Conservation (phyloP, 2,113 vertebrate genomes). For the Tyto alba region DNA sequence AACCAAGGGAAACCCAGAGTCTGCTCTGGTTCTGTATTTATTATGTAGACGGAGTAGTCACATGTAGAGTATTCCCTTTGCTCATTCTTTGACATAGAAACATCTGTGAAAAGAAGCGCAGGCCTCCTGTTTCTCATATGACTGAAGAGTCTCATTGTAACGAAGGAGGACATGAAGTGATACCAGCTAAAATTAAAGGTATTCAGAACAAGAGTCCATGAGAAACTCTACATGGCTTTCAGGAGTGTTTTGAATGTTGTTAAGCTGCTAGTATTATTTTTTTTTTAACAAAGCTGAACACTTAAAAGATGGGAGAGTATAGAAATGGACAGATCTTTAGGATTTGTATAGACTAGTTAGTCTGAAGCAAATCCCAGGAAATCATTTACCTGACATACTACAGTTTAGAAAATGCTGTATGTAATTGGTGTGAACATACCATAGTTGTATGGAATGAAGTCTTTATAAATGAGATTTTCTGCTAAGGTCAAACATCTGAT, state of each 20-base stretch:
- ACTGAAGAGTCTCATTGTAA: not conserved
- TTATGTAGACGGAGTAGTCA: not conserved
- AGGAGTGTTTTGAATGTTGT: not conserved
- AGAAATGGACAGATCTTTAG: not conserved
- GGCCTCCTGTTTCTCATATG: not conserved
- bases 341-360: not conserved
- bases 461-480: not conserved
- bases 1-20: not conserved
- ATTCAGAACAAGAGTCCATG: not conserved
- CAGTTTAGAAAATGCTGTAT: not conserved
- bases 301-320: not conserved
- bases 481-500: not conserved
- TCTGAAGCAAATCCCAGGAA: not conserved
- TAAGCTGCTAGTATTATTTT: not conserved
- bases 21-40: not conserved
- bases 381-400: not conserved
- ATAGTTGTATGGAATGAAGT: not conserved
- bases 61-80: not conserved
- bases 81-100: not conserved
- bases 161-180: not conserved
- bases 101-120: not conserved
- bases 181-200: not conserved
- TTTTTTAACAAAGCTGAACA: not conserved
- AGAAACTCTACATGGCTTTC: not conserved
- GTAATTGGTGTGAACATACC: not conserved